Conservation (phyloP, 2,113 vertebrate species). For the Anarhynchus alexandrinus region DNA sequence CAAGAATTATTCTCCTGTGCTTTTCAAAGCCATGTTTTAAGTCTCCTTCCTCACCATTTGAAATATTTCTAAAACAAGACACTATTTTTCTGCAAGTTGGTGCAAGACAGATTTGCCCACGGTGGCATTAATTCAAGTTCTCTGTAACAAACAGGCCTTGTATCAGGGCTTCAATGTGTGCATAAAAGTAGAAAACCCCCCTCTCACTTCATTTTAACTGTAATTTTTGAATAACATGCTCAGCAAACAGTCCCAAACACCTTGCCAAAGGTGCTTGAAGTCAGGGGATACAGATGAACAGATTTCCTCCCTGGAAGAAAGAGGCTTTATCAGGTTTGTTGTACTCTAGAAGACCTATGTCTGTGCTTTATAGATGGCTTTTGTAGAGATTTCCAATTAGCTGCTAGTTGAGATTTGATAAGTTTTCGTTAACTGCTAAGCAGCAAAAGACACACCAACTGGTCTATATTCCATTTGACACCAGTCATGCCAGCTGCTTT, state of each 20-base stretch:
- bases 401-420: not conserved
- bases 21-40: not conserved
- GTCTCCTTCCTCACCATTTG: not conserved
- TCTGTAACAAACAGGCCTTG: not conserved
- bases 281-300: not conserved
- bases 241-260: not conserved
- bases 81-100: not conserved
- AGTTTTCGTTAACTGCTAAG: constrained; percentile 3
- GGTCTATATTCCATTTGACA: not conserved
- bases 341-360: not conserved
- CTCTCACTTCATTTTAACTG: not conserved
- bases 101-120: not conserved
- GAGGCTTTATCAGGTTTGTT: not conserved
- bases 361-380: not conserved
- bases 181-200: not conserved
- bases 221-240: not conserved
- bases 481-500: not conserved
- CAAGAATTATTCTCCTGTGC: not conserved
- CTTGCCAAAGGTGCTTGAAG: not conserved
- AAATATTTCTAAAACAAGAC: not conserved
- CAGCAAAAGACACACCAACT: not conserved
- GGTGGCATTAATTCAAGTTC: not conserved
- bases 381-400: not conserved
- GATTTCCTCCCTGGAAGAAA: not conserved
- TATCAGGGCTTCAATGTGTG: not conserved